Evolutionary conservation across 2,797 vertebrate species (phyloP), one percentile per base, ranked within the genome.

Genomic region (Cossypha dichroa): DNA sequence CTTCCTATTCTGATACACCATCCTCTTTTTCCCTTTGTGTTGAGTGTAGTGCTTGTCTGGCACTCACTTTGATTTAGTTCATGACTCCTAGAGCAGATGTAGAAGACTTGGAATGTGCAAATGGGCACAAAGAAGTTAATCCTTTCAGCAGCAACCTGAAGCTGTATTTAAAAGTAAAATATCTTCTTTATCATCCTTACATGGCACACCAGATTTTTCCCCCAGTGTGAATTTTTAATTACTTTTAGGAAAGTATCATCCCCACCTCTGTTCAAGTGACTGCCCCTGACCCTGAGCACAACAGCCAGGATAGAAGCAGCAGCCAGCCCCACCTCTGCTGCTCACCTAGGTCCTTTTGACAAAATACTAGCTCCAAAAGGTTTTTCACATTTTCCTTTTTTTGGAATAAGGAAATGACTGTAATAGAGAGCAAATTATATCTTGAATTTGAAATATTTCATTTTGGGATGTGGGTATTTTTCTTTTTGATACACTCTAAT

Each of bases 351-450:
- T 48, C 5, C 13, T 86, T 80, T 63, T 58, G 43, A 63, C 1
- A 80, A 69, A 76, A 55, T 49, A 33, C 3, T 60, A 11, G 0
- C 2, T 18, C 1, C 2, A 36, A 87, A 49, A 52, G 15, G 0
- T 31, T 85, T 81, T 85, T 54, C 5, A 3, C 75, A 10, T 63
- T 92, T 85, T 14, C 7, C 17, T 34, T 75, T 18, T 48, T 64
- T 80, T 60, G 6, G 5, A 72, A 16, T 48, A 75, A 59, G 5
- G 3, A 59, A 72, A 67, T 29, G 1, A 45, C n/a, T 49, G 26
- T 74, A 67, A 74, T 26, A 5, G 5, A 55, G 33, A 38, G 6
- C 8, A 58, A 10, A 84, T 31, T 78, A 52, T 48, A 55, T 25
- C 9, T 18, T 66, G 46, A 83, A 73, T 26, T 54, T 15, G 8